Percentiles rank a stretch among this genome's conserved stretches.
Conservation (phyloP, 1,140 invertebrate species). For the Bicyclus anynana region DNA sequence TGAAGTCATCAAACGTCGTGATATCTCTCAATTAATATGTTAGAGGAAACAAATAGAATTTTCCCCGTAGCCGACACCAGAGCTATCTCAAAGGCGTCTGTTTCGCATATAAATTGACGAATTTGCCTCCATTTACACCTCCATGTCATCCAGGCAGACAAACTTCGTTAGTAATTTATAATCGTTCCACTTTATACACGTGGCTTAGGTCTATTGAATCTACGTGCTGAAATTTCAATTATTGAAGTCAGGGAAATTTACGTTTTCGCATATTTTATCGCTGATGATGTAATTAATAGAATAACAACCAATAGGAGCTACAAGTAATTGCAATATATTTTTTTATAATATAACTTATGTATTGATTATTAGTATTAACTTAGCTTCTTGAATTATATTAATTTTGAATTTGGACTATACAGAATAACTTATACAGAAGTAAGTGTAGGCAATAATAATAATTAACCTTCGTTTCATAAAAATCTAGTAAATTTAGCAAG, state of each 20-base stretch:
- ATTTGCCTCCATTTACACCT: conserved; percentile 74
- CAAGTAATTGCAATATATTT: too few relatives aligned
- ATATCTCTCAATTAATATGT: conserved; percentile 15
- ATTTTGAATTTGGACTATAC: too few relatives aligned
- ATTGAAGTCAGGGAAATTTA: neutral
- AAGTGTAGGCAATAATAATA: too few relatives aligned
- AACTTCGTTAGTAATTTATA: conserved; percentile 66
- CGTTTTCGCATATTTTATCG: neutral
- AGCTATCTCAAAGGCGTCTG: conserved; percentile 65
- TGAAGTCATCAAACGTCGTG: conserved; percentile 4
- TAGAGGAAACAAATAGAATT: conserved; percentile 49
- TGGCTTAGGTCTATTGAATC: conserved; percentile 42
- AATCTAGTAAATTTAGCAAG: too few relatives aligned
- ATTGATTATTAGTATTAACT: too few relatives aligned
- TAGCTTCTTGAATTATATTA: too few relatives aligned
- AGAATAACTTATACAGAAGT: too few relatives aligned
- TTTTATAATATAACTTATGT: too few relatives aligned
- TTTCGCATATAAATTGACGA: conserved; percentile 75
- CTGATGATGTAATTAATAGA: too few relatives aligned
- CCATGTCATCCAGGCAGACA: conserved; percentile 50
- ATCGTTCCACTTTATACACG: conserved; percentile 57
- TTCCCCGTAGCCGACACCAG: conserved; percentile 47
- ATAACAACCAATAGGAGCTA: too few relatives aligned
- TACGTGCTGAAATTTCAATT: conserved; percentile 7
- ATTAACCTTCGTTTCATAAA: too few relatives aligned